Conservation (phyloP, 2,888 invertebrate genomes). For the Raillietiella orientalis region DNA sequence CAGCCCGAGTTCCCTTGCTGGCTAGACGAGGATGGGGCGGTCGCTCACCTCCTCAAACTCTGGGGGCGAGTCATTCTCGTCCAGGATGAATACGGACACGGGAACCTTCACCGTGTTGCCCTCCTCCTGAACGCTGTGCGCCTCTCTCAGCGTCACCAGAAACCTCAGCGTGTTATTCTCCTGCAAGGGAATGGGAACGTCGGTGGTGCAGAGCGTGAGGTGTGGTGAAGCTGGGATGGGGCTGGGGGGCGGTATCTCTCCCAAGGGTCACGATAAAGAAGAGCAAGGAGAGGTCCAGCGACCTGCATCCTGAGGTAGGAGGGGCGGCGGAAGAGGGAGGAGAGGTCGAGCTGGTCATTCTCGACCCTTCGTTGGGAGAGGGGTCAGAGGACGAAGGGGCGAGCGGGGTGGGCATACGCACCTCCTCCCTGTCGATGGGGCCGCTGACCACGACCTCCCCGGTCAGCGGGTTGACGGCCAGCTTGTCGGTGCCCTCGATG, state of each 20-base stretch:
- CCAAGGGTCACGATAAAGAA: too few relatives aligned
- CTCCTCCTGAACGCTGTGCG: conserved; percentile 20
- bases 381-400: too few relatives aligned
- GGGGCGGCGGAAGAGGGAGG: too few relatives aligned
- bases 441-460: conserved; percentile 45
- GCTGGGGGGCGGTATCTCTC: too few relatives aligned
- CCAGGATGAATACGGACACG: conserved; percentile 46
- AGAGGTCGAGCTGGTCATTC: too few relatives aligned
- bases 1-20: too few relatives aligned
- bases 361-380: too few relatives aligned
- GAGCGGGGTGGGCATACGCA: too few relatives aligned
- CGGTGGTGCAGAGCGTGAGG: neutral
- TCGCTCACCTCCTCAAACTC: conserved; percentile 32
- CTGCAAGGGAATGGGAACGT: conserved; percentile 17
- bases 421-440: conserved; percentile 47
- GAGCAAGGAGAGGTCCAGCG: too few relatives aligned
- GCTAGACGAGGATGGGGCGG: too few relatives aligned
- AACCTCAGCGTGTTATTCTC: conserved; percentile 42
- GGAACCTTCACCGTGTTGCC: conserved; percentile 39
- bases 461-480: conserved; percentile 35
- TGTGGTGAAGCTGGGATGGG: neutral
- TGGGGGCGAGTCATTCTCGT: conserved; percentile 65
- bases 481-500: conserved; percentile 36
- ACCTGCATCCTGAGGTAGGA: too few relatives aligned
- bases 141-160: conserved; percentile 45